Conservation (phyloP, 2,113 vertebrate genomes). For the Pica pica region DNA sequence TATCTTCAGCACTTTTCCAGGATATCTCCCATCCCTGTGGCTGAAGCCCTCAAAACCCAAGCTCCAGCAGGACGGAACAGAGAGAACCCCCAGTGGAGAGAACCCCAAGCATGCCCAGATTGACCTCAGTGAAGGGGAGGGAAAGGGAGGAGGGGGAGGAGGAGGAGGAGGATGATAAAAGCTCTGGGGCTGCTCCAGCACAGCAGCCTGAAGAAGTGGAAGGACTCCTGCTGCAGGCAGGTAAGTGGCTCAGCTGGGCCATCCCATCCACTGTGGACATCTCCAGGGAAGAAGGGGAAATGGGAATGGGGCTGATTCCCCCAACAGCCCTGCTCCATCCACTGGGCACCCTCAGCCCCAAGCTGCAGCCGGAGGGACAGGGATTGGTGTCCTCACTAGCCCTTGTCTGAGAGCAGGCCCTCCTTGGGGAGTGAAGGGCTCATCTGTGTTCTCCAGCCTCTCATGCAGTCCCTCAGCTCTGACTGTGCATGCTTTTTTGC, state of each 20-base stretch:
- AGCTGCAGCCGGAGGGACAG: neutral
- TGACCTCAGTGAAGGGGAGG: too few relatives aligned
- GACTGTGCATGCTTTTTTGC: neutral
- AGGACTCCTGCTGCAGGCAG: neutral
- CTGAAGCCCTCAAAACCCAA: neutral
- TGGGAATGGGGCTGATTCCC: neutral
- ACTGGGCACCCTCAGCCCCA: neutral
- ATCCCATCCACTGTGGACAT: neutral
- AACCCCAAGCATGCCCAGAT: neutral
- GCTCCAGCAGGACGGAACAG: accelerated
- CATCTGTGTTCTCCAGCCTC: neutral
- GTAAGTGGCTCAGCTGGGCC: neutral
- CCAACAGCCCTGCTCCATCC: neutral
- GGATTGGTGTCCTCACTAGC: neutral
- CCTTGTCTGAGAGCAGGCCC: neutral
- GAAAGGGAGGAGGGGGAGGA: neutral
- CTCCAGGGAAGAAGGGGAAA: neutral
- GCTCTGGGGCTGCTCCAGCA: neutral
- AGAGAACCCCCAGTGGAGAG: neutral
- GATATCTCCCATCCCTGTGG: neutral
- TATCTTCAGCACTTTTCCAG: neutral
- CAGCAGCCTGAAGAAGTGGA: neutral
- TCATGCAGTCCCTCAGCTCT: neutral
- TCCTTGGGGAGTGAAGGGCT: neutral
- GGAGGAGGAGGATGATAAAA: neutral